Evolutionary conservation across 2,113 vertebrate genomes (phyloP).

Genomic region (Malaclemys terrapin): DNA sequence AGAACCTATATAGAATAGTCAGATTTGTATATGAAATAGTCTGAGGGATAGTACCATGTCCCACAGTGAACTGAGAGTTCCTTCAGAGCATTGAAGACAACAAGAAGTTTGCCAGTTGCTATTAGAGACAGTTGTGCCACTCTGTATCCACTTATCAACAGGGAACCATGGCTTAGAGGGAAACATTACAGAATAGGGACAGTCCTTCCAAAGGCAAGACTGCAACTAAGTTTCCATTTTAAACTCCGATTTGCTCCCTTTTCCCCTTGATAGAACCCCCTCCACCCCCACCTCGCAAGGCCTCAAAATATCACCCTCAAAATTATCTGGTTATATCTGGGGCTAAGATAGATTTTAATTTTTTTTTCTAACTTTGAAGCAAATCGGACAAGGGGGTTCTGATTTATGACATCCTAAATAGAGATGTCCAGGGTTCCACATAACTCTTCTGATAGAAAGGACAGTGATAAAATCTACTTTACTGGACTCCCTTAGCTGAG

Average conservation of each 20-base stretch:
- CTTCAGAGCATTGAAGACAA: conserved; percentile 16
- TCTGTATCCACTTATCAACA: conserved; percentile 22
- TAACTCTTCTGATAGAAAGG: background rate
- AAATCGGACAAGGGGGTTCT: background rate
- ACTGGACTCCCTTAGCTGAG: background rate
- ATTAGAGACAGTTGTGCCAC: conserved; percentile 6
- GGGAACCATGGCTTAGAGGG: background rate
- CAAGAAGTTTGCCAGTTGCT: conserved; percentile 43
- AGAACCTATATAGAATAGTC: conserved; percentile 68
- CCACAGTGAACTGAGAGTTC: conserved; percentile 12
- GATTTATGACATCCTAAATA: background rate
- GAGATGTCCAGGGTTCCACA: background rate
- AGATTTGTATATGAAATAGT: background rate
- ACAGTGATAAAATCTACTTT: background rate
- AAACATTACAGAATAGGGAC: conserved; percentile 8
- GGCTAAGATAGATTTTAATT: background rate
- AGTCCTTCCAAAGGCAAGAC: background rate
- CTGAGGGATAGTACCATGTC: background rate
- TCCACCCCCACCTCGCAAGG: background rate
- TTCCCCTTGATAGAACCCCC: background rate
- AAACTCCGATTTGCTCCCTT: conserved; percentile 7
- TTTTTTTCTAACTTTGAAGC: background rate
- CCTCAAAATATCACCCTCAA: background rate
- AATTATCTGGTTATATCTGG: background rate
- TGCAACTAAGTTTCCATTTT: conserved; percentile 5